phyloP scores from a whole-genome alignment of 1,140 invertebrate genomes.

The Euwallacea fornicatus region DNA sequence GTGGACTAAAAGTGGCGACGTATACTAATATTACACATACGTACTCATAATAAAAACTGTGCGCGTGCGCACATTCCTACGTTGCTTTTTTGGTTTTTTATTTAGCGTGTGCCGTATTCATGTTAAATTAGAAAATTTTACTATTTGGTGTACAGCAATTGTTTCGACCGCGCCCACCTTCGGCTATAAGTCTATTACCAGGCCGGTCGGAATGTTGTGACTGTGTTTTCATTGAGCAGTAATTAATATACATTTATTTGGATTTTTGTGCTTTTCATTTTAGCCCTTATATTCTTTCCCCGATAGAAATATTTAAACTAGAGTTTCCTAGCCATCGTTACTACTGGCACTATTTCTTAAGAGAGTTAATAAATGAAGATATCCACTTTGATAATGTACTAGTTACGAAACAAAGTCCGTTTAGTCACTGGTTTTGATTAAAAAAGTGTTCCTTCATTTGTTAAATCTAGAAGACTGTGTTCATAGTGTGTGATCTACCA shows the following conservation, averaged over 20 bases:
- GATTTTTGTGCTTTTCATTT: conserved; percentile 29
- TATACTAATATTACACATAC: conserved; percentile 55
- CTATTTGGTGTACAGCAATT: conserved; percentile 57
- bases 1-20: conserved; percentile 52
- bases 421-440: no score
- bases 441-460: no score
- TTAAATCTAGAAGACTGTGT: no score
- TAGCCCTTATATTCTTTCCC: no score
- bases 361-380: no score
- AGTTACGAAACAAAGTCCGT: no score
- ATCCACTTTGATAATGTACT: no score
- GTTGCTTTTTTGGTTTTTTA: conserved; percentile 49
- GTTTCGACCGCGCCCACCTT: conserved; percentile 47
- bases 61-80: conserved; percentile 52
- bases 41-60: conserved; percentile 50
- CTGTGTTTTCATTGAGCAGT: conserved; percentile 57
- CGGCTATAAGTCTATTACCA: conserved; percentile 7
- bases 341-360: no score
- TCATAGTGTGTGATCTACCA: no score
- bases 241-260: conserved; percentile 57
- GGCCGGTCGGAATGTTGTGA: conserved; percentile 53
- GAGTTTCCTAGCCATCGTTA: no score
- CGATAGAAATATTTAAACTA: no score
- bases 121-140: conserved; percentile 57
- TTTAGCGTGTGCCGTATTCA: conserved; percentile 56